A percentile compares a stretch with the other conserved stretches of the same genome.
These are phyloP conservation scores for Bombyx mori DNA, from an alignment of 1,140 invertebrate species.

Conservation along the genomic window DNA sequence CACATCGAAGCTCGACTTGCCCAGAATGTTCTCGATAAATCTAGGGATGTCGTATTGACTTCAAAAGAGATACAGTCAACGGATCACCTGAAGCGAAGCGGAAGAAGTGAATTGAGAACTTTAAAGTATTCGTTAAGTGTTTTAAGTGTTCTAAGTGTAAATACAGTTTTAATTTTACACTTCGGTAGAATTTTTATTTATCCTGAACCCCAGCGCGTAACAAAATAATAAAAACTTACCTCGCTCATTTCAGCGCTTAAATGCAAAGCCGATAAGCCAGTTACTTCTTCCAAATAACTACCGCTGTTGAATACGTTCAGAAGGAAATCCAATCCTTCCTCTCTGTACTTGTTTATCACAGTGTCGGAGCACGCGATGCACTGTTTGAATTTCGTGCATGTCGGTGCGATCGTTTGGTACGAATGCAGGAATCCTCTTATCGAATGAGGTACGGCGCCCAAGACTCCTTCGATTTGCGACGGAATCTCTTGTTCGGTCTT, in stretches of 20 bases:
- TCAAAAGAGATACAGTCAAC: no score
- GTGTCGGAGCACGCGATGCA: constrained; percentile 92
- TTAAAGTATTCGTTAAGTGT: no score
- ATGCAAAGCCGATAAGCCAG: constrained; percentile 85
- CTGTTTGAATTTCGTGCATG: constrained; percentile 86
- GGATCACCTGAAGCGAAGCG: no score
- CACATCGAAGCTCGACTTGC: no score
- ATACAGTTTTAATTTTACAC: no score
- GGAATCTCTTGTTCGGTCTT: constrained; percentile 41
- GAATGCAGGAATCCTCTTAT: constrained; percentile 91
- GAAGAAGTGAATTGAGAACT: no score
- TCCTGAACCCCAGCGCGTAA: not conserved
- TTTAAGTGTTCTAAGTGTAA: no score
- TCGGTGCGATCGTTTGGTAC: constrained; percentile 85
- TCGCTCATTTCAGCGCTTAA: constrained; percentile 76
- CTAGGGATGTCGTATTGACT: no score
- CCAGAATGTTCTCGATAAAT: no score
- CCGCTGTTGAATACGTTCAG: constrained; percentile 88
- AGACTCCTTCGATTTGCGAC: constrained; percentile 75
- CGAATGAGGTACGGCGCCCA: constrained; percentile 94
- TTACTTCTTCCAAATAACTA: constrained; percentile 88
- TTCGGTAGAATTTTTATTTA: not conserved
- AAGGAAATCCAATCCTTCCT: constrained; percentile 83
- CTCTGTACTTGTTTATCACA: constrained; percentile 78
- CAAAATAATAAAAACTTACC: constrained; percentile 54